Base-by-base conservation (phyloP, 2,113 vertebrate species). In the Ptilorrhoa leucosticta region DNA sequence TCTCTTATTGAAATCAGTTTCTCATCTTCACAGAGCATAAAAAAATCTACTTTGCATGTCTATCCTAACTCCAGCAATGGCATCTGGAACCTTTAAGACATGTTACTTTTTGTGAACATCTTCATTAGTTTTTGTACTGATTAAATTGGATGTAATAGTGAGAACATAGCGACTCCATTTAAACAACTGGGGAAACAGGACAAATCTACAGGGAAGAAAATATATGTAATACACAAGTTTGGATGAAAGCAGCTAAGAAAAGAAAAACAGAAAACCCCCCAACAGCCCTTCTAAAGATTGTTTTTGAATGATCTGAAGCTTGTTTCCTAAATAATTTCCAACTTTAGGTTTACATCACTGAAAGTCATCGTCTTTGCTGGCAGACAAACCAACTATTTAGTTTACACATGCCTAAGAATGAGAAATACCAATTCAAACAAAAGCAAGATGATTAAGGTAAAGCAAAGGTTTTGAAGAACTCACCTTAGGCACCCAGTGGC, bases 401-500 rank as follows among this genome's bases (percentile, higher is more conserved):
- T 73, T 58, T 63, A 44, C 9, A 69, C 45, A 37, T 45, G 27
- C 37, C 54, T 53, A 68, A 65, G 76, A 65, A 58, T 5, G 53
- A 84, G 65, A 76, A 89, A 50, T 6, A 61, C 11, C n/a, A 57
- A 54, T 15, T 58, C 39, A 68, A 88, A 56, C 3, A 27, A 45
- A 80, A 73, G 39, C 9, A 39, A 44, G 40, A 50, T 20, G 58
- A 58, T 50, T 10, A 50, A 70, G 64, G n/a, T 8, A 71, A 63
- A 71, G 60, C 33, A 44, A 54, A 48, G 47, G 33, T 44, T 51
- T 30, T 30, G 53, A 47, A 68, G 33, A 7, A 97, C 98, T 98
- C 94, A 99, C 99, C 99, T 99, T 98, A 99, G 99, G 98, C 99
- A 99, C 93, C 99, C 99, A 61, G 99, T 99, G 97, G 99, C 99